Conservation (phyloP, 2,797 vertebrate genomes). For the Cirrhinus molitorella region DNA sequence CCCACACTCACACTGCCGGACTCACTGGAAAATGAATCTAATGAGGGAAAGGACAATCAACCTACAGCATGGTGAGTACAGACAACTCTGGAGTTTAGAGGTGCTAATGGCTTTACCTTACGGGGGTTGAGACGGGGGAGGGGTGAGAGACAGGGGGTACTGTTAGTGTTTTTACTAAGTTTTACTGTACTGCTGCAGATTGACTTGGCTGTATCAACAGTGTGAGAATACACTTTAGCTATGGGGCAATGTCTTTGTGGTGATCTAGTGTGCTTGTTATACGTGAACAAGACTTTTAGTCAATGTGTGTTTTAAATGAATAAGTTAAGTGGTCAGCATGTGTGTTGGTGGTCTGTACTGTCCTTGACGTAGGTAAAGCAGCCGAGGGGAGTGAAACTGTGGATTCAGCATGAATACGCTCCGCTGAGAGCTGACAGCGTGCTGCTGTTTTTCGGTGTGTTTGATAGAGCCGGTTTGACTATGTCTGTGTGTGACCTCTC, state of each 20-base stretch:
- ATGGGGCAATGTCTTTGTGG: background rate
- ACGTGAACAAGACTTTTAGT: background rate
- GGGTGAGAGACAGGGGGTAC: slow-evolving; percentile 43
- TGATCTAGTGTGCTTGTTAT: background rate
- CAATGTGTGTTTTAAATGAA: slow-evolving; percentile 1
- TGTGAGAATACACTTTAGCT: slow-evolving; percentile 19
- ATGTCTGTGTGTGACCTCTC: slow-evolving; percentile 39
- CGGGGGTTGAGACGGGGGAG: slow-evolving; percentile 56
- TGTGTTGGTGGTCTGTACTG: slow-evolving; percentile 42
- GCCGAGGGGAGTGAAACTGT: slow-evolving; percentile 37
- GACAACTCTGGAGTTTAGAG: slow-evolving; percentile 37
- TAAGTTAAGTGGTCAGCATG: background rate
- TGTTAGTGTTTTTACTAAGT: slow-evolving; percentile 38
- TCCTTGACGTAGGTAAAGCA: slow-evolving; percentile 57
- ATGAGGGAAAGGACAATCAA: slow-evolving; percentile 56
- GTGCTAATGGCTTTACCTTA: slow-evolving; percentile 67
- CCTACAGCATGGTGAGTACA: slow-evolving; percentile 73
- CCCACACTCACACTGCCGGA: slow-evolving; percentile 21
- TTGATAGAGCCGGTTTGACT: slow-evolving; percentile 29
- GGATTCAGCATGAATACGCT: slow-evolving; percentile 45
- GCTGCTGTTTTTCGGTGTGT: slow-evolving; percentile 33
- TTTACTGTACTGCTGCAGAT: slow-evolving; percentile 20
- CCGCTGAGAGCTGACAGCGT: slow-evolving; percentile 44
- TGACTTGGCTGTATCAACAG: slow-evolving; percentile 20
- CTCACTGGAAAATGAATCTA: slow-evolving; percentile 65